A percentile compares a stretch with the other conserved stretches of the same genome.
These are phyloP conservation scores for Scaptomyza cyrtandrae DNA, from an alignment of 2,888 invertebrate species.

Conservation along the genomic window DNA sequence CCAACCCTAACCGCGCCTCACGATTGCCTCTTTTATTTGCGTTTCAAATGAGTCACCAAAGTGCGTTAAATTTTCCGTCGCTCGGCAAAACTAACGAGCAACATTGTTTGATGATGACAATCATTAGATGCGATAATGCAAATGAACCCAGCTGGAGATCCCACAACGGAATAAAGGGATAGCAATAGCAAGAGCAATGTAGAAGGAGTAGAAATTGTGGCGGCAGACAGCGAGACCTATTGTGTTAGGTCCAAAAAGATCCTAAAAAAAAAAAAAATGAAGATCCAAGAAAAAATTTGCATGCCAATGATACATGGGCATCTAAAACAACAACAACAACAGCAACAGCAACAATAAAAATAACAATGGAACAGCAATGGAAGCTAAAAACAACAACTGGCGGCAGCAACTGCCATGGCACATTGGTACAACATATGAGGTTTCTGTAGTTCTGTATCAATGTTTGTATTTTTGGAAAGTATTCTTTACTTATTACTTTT, in stretches of 20 bases:
- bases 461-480: too few relatives aligned
- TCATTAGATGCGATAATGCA: constrained; percentile 82
- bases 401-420: constrained; percentile 28
- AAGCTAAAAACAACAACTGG: constrained; percentile 15
- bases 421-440: constrained; percentile 21
- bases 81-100: constrained; percentile 71
- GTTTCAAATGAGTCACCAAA: constrained; percentile 38
- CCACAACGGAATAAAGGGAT: constrained; percentile 3
- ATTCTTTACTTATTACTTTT: too few relatives aligned
- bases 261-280: constrained; percentile 1
- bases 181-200: not conserved
- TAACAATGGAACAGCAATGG: constrained; percentile 9
- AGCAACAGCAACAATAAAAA: too few relatives aligned
- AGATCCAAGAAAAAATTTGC: constrained; percentile 53
- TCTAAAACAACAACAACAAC: not conserved
- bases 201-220: not conserved
- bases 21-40: constrained; percentile 32
- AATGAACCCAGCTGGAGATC: constrained; percentile 65
- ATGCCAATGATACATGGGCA: constrained; percentile 69
- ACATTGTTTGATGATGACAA: constrained; percentile 80
- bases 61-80: constrained; percentile 45
- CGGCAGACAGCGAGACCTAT: constrained; percentile 16
- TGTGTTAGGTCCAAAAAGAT: constrained; percentile 20
- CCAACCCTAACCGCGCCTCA: not conserved
- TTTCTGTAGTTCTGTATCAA: too few relatives aligned